Conservation (phyloP, 2,797 vertebrate species). For the Capromys pilorides region DNA sequence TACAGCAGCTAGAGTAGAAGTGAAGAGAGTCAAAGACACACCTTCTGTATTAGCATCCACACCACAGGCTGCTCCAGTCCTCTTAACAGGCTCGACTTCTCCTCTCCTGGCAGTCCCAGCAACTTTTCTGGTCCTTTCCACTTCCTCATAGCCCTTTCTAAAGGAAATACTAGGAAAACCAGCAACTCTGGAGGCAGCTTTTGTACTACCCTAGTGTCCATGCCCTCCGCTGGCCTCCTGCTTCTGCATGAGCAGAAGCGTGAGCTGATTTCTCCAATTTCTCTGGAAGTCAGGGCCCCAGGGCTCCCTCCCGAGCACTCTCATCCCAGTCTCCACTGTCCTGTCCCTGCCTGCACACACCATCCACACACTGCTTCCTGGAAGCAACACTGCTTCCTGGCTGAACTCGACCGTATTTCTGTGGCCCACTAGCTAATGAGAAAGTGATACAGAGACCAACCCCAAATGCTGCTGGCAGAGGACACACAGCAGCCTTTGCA, state of each 20-base stretch:
- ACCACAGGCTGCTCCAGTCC: not conserved
- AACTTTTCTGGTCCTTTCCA: not conserved
- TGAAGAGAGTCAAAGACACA: not conserved
- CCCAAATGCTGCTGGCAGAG: not conserved
- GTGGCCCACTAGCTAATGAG: not conserved
- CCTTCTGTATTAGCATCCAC: not conserved
- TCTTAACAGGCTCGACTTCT: rapidly evolving
- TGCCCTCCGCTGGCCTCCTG: too few species aligned
- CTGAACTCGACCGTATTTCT: not conserved
- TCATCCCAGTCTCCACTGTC: not conserved
- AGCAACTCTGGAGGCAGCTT: rapidly evolving
- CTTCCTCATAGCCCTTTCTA: not conserved
- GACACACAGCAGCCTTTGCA: not conserved
- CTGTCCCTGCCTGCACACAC: not conserved
- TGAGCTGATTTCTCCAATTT: not conserved
- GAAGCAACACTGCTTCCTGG: not conserved
- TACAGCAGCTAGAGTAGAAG: not conserved
- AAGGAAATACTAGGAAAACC: not conserved
- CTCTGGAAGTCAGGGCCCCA: rapidly evolving
- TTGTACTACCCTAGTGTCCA: rapidly evolving
- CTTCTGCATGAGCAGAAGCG: not conserved
- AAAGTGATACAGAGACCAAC: not conserved
- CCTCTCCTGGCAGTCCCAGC: not conserved
- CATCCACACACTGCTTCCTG: not conserved
- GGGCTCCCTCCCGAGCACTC: not conserved